Conservation (phyloP, 2,888 invertebrate species). For the Oeneis ivallda region DNA sequence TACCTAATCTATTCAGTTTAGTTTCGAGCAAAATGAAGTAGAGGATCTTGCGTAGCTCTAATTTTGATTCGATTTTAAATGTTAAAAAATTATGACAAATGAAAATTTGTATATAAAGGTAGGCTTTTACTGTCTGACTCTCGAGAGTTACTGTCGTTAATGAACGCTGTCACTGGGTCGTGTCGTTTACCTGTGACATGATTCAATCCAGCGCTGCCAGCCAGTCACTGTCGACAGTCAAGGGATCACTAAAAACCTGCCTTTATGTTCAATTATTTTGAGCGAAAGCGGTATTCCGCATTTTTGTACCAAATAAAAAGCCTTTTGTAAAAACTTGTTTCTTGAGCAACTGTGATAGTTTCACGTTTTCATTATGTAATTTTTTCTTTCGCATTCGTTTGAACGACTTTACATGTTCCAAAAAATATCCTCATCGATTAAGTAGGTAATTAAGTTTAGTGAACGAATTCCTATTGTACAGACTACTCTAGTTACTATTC, state of each 20-base stretch:
- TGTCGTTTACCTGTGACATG: too few species aligned
- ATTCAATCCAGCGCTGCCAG: too few species aligned
- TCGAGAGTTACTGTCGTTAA: too few species aligned
- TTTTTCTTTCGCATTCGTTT: slow-evolving; percentile 19
- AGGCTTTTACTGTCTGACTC: too few species aligned
- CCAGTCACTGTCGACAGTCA: too few species aligned
- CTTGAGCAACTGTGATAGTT: slow-evolving; percentile 54
- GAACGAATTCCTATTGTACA: slow-evolving; percentile 35
- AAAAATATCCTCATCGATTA: slow-evolving; percentile 15
- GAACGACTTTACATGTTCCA: slow-evolving; percentile 10
- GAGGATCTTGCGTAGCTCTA: background rate
- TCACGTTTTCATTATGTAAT: slow-evolving; percentile 42
- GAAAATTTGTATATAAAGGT: background rate
- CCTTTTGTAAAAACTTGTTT: slow-evolving; percentile 17
- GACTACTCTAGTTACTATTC: slow-evolving; percentile 32
- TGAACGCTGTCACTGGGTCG: too few species aligned
- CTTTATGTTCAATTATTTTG: background rate
- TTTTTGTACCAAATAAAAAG: slow-evolving; percentile 18
- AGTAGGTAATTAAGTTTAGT: slow-evolving; percentile 28
- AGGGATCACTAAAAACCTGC: too few species aligned
- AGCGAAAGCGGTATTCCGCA: slow-evolving; percentile 1
- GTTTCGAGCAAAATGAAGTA: background rate
- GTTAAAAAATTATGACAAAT: background rate
- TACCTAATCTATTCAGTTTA: background rate
- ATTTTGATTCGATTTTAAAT: background rate